Percentiles rank a stretch among this genome's conserved stretches.
phyloP scores from a whole-genome alignment of 2,113 vertebrate species.

The Pampusana beccarii region DNA sequence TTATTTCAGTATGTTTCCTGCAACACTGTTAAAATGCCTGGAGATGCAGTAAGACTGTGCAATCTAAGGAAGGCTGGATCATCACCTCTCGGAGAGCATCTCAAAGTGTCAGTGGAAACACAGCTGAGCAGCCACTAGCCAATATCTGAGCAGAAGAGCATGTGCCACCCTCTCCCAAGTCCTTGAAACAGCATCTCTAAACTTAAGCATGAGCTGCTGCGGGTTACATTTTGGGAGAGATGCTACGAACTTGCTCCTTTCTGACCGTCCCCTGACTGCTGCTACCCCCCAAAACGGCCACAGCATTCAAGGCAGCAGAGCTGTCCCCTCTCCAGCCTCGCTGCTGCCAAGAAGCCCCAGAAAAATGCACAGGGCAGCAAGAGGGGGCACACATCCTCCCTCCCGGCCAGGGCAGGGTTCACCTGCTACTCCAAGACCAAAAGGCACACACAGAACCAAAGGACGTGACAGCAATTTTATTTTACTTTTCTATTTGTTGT shows the following conservation, averaged over 20 bases:
- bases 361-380: fast-evolving
- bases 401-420: not conserved
- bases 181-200: not conserved
- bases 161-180: not conserved
- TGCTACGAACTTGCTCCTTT: not conserved
- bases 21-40: not conserved
- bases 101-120: not conserved
- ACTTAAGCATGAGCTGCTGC: not conserved
- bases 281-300: not conserved
- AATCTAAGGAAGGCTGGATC: not conserved
- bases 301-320: not conserved
- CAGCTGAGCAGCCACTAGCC: not conserved
- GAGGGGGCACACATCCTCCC: fast-evolving
- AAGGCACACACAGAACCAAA: not conserved
- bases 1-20: not conserved
- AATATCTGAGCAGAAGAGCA: not conserved
- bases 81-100: not conserved
- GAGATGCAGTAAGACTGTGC: fast-evolving
- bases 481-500: not conserved
- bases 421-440: not conserved
- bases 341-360: not conserved
- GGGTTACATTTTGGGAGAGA: not conserved
- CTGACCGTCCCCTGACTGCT: not conserved
- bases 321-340: not conserved
- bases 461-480: not conserved